Evolutionary conservation across 1,140 invertebrate genomes (phyloP), one percentile per base, ranked within the genome.

Genomic region (Agraylea sexmaculata): DNA sequence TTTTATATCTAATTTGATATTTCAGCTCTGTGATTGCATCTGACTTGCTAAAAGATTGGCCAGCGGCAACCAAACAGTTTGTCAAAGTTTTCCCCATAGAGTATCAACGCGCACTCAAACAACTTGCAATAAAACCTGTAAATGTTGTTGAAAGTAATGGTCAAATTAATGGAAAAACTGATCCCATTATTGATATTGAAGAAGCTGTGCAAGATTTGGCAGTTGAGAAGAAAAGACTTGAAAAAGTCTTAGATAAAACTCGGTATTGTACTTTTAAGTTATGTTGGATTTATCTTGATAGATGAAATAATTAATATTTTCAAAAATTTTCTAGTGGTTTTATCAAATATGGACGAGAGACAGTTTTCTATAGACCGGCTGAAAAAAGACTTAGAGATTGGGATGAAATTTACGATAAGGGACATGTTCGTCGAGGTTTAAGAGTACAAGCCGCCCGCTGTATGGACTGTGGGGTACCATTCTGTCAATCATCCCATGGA

Each of bases 391-490:
- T 88, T 34, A 80, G 90, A 44, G 93, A 99, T 60, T 99, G 93
- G 93, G 78, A 92, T 47, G 95, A 99, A 69, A 91, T 97, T 49
- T 96, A 92, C 60, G 84, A 94, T 58, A 85, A 86, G 51, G 65
- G 71, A 31, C 74, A 79, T 49, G 87, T 98, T 6, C 74, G 87
- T 3, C 87, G 90, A 56, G 87, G 87, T 21, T 68, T 99, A 8
- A 73, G 82, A 32, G 74, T 83, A 1, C 94, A 99, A 65, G 92
- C 94, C 8, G 92, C 94, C 1, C 74, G 93, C 10, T 99, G 95
- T 62, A 99, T 99, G 95, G 94, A 99, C 52, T 99, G 95, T 66
- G 95, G 95, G 17, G 91, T 99, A 17, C 95, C 95, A 6, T 99
- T 99, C 67, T 99, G 95, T 60, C 94, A 99, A 67, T 91, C 87